Base-by-base conservation (phyloP, 2,797 vertebrate genomes). In the Lophius americanus region DNA sequence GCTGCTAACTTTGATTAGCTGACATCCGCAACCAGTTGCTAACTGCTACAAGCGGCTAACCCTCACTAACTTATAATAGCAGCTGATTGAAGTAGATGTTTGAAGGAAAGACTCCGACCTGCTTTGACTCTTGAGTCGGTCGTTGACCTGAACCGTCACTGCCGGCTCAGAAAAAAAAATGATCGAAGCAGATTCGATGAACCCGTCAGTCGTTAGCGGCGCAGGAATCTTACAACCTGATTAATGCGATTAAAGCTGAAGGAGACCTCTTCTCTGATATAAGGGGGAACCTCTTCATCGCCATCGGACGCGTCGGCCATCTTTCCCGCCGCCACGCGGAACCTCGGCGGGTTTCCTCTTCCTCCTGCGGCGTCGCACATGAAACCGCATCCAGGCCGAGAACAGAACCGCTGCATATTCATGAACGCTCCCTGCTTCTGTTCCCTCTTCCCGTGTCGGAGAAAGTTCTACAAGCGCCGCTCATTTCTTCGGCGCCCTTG, bases 381-480 rank as follows among this genome's bases (percentile, higher is more conserved):
- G 61, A 67, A 71, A 47, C 64, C 47, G 51, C 68, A 64, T 62
- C 49, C 68, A 56, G 64, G 81, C 76, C 72, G 73, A 73, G 67
- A 81, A 81, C 64, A 58, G 50, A 23, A 23, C 55, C 39, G 33
- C 62, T 90, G 79, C 78, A 90, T 91, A 90, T 93, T 91, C 62
- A 92, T 91, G 85, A 83, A 59, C 2, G 0, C 39, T 53, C 56
- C 76, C 68, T 72, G 82, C 84, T 87, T 89, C 80, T 89, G 81
- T 87, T 89, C 88, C 83, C 78, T 77, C 82, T 77, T 82, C 75
- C 61, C 85, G 53, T 87, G 86, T 87, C 81, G 38, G 78, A 64
- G 79, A 84, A 82, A 78, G 80, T 82, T 86, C 82, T 88, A 87
- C 88, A 86, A 86, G 88, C 73, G 69, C 62, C 64, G 68, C 9